Percentiles rank a stretch among this genome's conserved stretches.
phyloP scores from a whole-genome alignment of 2,797 vertebrate genomes.

The Bovichtus diacanthus region DNA sequence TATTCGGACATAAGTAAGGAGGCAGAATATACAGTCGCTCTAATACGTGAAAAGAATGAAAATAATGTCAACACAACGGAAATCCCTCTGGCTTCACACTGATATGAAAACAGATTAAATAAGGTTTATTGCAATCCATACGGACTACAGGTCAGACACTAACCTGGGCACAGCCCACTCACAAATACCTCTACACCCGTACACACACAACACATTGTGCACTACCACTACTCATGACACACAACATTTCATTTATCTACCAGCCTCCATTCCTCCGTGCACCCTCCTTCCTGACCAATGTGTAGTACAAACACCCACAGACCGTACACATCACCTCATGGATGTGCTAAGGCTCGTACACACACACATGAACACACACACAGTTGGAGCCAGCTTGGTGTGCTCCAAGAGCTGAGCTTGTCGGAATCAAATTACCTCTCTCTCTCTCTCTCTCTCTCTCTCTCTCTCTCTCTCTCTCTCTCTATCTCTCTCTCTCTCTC shows the following conservation, averaged over 20 bases:
- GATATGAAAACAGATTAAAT: constrained; percentile 65
- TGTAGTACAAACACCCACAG: constrained; percentile 71
- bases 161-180: constrained; percentile 62
- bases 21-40: constrained; percentile 34
- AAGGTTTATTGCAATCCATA: constrained; percentile 57
- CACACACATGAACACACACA: constrained; percentile 30
- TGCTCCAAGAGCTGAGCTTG: constrained; percentile 59
- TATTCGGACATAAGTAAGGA: constrained; percentile 36
- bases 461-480: constrained; percentile 43
- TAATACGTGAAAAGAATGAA: constrained; percentile 58
- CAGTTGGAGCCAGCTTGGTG: constrained; percentile 60
- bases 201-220: background rate
- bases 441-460: constrained; percentile 39
- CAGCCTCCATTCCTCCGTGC: constrained; percentile 55
- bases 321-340: constrained; percentile 57
- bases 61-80: constrained; percentile 50
- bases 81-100: constrained; percentile 52
- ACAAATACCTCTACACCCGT: constrained; percentile 51
- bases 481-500: constrained; percentile 39
- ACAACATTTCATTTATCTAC: constrained; percentile 53
- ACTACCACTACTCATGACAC: constrained; percentile 52
- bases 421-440: constrained; percentile 67
- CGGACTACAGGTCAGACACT: constrained; percentile 63
- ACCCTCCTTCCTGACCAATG: constrained; percentile 46
- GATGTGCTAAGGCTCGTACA: constrained; percentile 40